A percentile compares a stretch with the other conserved stretches of the same genome.
Evolutionary conservation across 2,797 vertebrate genomes (phyloP).

Genomic region (Anisognathus igniventris): DNA sequence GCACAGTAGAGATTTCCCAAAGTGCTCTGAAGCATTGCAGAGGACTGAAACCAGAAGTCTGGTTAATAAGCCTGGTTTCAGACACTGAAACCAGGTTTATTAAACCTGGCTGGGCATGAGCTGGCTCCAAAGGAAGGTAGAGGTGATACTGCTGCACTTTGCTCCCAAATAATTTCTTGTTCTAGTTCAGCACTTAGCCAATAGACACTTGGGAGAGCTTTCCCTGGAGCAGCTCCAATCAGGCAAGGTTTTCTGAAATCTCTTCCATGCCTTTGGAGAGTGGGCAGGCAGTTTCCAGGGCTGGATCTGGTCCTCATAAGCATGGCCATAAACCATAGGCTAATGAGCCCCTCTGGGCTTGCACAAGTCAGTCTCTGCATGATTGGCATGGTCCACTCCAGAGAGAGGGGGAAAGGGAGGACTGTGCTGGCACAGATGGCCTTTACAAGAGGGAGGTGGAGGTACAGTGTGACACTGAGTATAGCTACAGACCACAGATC

Average conservation of each 20-base stretch:
- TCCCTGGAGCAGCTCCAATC: not conserved
- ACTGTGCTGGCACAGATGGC: not conserved
- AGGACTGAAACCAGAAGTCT: not conserved
- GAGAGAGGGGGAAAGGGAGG: not conserved
- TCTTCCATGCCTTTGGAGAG: not conserved
- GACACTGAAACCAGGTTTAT: not conserved
- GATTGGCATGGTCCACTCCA: not conserved
- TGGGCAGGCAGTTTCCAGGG: not conserved
- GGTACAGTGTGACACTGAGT: not conserved
- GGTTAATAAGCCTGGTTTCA: not conserved
- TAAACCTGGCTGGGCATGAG: not conserved
- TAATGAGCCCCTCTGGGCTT: not conserved
- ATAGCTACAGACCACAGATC: not conserved
- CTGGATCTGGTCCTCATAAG: not conserved
- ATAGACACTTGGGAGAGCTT: not conserved
- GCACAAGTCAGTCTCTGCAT: not conserved
- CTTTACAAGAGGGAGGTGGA: not conserved
- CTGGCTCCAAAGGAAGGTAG: not conserved
- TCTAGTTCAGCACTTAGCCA: not conserved
- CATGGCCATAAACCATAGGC: not conserved
- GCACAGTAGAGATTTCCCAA: not conserved
- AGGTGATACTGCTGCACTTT: not conserved
- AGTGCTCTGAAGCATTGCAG: not conserved
- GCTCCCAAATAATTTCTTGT: not conserved
- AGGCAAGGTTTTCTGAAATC: not conserved